A percentile compares a stretch with the other conserved stretches of the same genome.
Evolutionary conservation across 2,797 vertebrate species (phyloP).

Genomic region (Ispidina picta): DNA sequence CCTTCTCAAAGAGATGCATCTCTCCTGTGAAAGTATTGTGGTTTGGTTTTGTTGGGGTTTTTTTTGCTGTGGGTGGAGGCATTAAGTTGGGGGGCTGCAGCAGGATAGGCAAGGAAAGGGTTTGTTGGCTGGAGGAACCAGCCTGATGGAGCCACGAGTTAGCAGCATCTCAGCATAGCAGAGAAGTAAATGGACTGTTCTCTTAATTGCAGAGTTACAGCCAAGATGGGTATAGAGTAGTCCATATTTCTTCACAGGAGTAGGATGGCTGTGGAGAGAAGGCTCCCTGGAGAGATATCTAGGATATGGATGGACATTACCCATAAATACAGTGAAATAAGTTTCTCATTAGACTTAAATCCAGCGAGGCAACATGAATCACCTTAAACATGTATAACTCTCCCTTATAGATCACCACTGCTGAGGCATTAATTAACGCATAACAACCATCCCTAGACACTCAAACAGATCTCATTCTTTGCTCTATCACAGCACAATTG

Average conservation of each 20-base stretch:
- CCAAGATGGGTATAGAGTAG: conserved; percentile 11
- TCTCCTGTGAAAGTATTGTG: background rate
- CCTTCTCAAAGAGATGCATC: background rate
- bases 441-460: background rate
- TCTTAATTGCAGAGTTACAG: conserved; percentile 48
- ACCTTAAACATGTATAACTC: conserved; percentile 48
- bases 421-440: conserved; percentile 48
- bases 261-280: conserved; percentile 35
- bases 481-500: background rate
- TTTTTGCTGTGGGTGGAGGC: background rate
- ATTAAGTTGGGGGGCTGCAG: background rate
- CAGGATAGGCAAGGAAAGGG: background rate
- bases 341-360: conserved; percentile 57
- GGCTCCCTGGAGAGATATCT: conserved; percentile 34
- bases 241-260: conserved; percentile 56
- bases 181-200: background rate
- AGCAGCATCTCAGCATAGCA: background rate
- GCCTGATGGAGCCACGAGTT: background rate
- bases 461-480: background rate
- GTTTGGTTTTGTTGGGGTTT: too few relatives aligned
- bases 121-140: background rate
- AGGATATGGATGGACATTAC: conserved; percentile 22
- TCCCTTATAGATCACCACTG: background rate
- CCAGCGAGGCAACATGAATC: conserved; percentile 37
- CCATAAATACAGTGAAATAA: conserved; percentile 61